Evolutionary conservation across 2,113 vertebrate species (phyloP).

Genomic region (Gymnogyps californianus): DNA sequence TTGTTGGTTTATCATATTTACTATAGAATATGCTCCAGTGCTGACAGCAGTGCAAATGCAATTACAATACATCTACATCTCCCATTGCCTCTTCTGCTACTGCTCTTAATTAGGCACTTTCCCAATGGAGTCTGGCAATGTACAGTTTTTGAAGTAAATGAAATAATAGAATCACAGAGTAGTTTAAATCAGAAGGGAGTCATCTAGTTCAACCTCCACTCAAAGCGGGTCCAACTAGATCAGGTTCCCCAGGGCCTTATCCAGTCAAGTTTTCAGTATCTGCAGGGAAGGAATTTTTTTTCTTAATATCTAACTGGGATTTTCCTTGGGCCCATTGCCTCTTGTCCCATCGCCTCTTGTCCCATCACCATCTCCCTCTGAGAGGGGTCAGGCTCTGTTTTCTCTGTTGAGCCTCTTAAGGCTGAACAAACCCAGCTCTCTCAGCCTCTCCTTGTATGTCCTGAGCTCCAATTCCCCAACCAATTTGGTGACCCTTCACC

Average conservation of each 20-base stretch:
- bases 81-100: neutral
- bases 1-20: neutral
- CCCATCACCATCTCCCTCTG: neutral
- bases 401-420: neutral
- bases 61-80: neutral
- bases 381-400: neutral
- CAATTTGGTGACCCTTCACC: neutral
- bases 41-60: neutral
- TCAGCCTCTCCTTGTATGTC: neutral
- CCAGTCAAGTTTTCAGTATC: neutral
- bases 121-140: neutral
- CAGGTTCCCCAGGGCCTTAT: neutral
- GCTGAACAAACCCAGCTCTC: neutral
- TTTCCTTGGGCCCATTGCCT: neutral
- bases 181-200: neutral
- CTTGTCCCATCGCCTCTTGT: neutral
- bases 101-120: neutral
- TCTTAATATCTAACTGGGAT: neutral
- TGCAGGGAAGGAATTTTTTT: neutral
- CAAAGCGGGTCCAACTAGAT: neutral
- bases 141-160: neutral
- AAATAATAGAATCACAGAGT: neutral
- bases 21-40: neutral
- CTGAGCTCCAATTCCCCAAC: neutral
- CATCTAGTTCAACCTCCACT: neutral